Base-by-base conservation (phyloP, 2,797 vertebrate genomes). In the Onychomys torridus region DNA sequence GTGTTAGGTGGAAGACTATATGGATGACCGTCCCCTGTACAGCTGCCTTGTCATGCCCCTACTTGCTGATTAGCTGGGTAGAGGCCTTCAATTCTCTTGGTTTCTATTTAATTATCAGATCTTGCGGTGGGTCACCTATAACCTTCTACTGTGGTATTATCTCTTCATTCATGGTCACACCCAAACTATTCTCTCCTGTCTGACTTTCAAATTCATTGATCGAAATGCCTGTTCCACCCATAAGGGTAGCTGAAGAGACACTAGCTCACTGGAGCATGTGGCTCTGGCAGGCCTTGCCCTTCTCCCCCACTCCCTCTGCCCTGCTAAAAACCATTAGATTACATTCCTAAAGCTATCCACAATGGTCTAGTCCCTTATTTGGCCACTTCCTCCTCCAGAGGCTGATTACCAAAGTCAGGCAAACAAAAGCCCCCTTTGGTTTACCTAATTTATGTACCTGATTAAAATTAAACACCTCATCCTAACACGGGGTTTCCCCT, bases 191-290 rank as follows among this genome's bases (percentile, higher is more conserved):
- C 57, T 83, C 43, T 83, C n/a, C 37, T 63, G 37, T 19, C 43
- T 29, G 81, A 16, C 34, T 21, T 76, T 49, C 4, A 8, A 16
- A 52, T 49, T 69, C 29, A 34, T 13, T 49, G 2, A 55, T 17
- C 5, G 21, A 16, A 21, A 17, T 21, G 10, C 2, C 0, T 0
- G 3, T 25, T 32, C 37, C 61, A 6, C 29, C 9, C 2, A 1
- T 0, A 21, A 13, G 12, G 17, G 17, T 25, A 2, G 4, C 37
- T 21, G 25, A 19, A 10, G 65, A 32, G 65, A 34, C 32, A n/a
- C 13, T n/a, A 17, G 32, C 6, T 32, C 65, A 17, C 65, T 34
- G 2, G 13, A 69, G 65, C 65, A 69, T 69, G 65, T n/a, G 34
- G 67, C 67, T 69, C 67, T 69, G 32, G 32, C 14, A 69, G 67